phyloP scores from a whole-genome alignment of 1,140 invertebrate species.

The Ostrea denselamellosa region DNA sequence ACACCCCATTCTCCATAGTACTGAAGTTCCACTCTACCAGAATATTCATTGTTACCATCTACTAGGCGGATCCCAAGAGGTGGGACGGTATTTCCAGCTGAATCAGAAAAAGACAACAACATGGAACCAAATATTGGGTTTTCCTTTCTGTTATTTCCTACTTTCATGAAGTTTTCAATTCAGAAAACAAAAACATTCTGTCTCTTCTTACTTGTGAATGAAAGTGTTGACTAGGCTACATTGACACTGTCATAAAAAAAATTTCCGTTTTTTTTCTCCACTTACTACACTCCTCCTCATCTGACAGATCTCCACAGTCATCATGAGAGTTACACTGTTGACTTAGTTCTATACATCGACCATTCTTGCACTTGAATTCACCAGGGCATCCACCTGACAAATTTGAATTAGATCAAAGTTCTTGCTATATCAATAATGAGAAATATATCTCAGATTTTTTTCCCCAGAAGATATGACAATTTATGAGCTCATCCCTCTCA shows the following conservation, averaged over 20 bases:
- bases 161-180: too few relatives aligned
- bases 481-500: too few relatives aligned
- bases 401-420: neutral
- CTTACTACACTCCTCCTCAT: conserved; percentile 83
- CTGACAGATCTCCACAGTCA: conserved; percentile 84
- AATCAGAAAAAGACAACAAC: neutral
- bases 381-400: neutral
- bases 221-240: too few relatives aligned
- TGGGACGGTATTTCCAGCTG: neutral
- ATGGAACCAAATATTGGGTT: too few relatives aligned
- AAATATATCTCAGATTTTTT: too few relatives aligned
- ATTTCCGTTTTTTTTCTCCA: neutral
- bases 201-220: too few relatives aligned
- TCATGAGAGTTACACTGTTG: conserved; percentile 54
- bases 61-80: conserved; percentile 48
- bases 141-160: too few relatives aligned
- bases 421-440: too few relatives aligned
- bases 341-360: conserved; percentile 46
- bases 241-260: too few relatives aligned
- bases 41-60: conserved; percentile 52
- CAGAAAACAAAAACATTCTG: too few relatives aligned
- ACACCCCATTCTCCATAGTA: conserved; percentile 61
- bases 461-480: too few relatives aligned
- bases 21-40: conserved; percentile 58
- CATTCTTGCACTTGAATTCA: conserved; percentile 55